Evolutionary conservation across 2,888 invertebrate genomes (phyloP).

Genomic region (Leptopilina drosophilae): DNA sequence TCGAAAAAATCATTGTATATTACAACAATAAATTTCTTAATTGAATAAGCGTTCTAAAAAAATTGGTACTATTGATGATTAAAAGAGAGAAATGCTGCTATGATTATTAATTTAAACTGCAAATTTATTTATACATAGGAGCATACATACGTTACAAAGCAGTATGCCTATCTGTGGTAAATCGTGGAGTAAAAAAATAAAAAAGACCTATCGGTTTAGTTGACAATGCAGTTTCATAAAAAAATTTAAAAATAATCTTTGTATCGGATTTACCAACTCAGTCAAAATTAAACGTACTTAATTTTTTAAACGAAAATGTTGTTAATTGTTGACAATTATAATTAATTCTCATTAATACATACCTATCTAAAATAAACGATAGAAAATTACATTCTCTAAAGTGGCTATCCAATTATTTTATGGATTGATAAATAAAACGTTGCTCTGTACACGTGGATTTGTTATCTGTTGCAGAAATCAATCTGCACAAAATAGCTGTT

Average conservation of each 20-base stretch:
- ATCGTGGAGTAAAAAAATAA: conserved; percentile 26
- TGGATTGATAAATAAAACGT: background rate
- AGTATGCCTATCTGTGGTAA: conserved; percentile 20
- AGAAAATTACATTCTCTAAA: too few relatives aligned
- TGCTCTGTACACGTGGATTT: background rate
- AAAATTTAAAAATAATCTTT: conserved; percentile 11
- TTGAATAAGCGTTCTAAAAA: too few relatives aligned
- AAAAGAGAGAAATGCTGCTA: background rate
- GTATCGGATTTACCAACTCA: conserved; percentile 15
- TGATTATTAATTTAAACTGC: background rate
- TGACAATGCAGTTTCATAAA: background rate
- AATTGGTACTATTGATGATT: too few relatives aligned
- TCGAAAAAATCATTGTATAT: too few relatives aligned
- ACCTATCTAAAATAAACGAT: too few relatives aligned
- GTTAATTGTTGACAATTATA: background rate
- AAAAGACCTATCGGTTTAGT: conserved; percentile 13
- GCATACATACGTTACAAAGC: conserved; percentile 22
- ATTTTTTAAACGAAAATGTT: conserved; percentile 5
- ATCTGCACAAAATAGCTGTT: conserved; percentile 15
- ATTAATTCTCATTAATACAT: too few relatives aligned
- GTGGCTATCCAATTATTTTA: too few relatives aligned
- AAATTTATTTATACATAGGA: conserved; percentile 33
- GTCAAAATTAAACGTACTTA: conserved; percentile 26
- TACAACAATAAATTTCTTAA: too few relatives aligned
- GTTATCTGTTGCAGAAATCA: conserved; percentile 5